Conservation (phyloP, 2,888 invertebrate genomes). For the Onthophagus sagittarius region DNA sequence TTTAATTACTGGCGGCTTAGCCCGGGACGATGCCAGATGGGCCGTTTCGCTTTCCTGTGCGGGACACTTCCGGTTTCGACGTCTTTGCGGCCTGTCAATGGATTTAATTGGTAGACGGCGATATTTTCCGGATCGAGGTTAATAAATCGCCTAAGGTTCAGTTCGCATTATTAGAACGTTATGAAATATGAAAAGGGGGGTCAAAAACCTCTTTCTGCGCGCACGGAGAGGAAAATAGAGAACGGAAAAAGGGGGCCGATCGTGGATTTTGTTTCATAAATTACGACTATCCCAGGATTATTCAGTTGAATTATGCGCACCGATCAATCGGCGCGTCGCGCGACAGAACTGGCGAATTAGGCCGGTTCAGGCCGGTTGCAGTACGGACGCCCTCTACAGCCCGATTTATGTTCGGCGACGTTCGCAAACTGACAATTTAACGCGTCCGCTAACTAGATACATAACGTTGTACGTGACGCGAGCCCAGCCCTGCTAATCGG, state of each 20-base stretch:
- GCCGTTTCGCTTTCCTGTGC: slow-evolving; percentile 4
- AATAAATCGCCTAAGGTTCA: not conserved
- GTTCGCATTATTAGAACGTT: not conserved
- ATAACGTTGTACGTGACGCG: not conserved
- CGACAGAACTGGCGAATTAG: not conserved
- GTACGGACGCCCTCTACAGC: not conserved
- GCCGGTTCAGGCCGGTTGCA: not conserved
- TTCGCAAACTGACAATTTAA: not conserved
- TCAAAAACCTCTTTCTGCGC: no score
- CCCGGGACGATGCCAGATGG: slow-evolving; percentile 26
- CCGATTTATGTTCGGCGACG: not conserved
- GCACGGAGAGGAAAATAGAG: not conserved
- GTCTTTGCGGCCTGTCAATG: slow-evolving; percentile 1
- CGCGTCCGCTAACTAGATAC: not conserved
- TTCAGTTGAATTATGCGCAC: not conserved
- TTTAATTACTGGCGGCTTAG: slow-evolving; percentile 36
- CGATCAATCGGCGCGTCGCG: not conserved
- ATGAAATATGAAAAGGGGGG: not conserved
- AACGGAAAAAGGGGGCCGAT: not conserved
- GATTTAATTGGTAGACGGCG: not conserved
- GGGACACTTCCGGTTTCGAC: not conserved
- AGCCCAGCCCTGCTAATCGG: not conserved
- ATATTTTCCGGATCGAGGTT: not conserved
- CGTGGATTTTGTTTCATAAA: slow-evolving; percentile 1
- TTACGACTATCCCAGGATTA: not conserved